Conservation (phyloP, 1,140 invertebrate genomes). For the Pteromalus puparum region DNA sequence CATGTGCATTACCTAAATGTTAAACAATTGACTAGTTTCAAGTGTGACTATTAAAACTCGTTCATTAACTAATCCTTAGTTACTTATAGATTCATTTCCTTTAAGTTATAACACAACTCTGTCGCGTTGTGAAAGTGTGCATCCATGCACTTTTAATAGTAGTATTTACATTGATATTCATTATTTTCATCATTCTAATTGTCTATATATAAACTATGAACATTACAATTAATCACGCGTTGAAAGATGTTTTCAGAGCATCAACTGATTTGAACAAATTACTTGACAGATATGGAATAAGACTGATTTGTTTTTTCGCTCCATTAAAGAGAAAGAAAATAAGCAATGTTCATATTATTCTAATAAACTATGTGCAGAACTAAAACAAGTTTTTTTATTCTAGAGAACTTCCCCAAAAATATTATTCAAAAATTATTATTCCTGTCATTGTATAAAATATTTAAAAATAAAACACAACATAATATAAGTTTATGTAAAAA, state of each 20-base stretch:
- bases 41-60: constrained; percentile 7
- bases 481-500: constrained; percentile 40
- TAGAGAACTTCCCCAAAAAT: background rate
- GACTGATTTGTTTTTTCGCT: constrained; percentile 50
- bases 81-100: constrained; percentile 20
- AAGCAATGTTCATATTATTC: constrained; percentile 42
- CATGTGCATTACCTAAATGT: background rate
- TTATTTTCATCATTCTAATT: constrained; percentile 40
- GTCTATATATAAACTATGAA: constrained; percentile 25
- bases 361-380: constrained; percentile 46
- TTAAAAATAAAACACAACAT: constrained; percentile 59
- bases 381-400: constrained; percentile 14
- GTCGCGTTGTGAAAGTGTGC: constrained; percentile 8
- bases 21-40: constrained; percentile 17
- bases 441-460: background rate
- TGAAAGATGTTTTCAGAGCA: constrained; percentile 23
- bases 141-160: constrained; percentile 20
- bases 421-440: background rate
- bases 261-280: constrained; percentile 30
- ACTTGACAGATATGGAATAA: constrained; percentile 41
- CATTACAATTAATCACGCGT: constrained; percentile 30
- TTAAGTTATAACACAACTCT: constrained; percentile 16
- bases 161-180: constrained; percentile 25
- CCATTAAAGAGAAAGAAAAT: constrained; percentile 34
- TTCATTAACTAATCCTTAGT: constrained; percentile 12